Percentiles rank a stretch among this genome's conserved stretches.
These are phyloP conservation scores for Pseudochromis fuscus DNA, from an alignment of 2,797 vertebrate species.

Conservation along the genomic window DNA sequence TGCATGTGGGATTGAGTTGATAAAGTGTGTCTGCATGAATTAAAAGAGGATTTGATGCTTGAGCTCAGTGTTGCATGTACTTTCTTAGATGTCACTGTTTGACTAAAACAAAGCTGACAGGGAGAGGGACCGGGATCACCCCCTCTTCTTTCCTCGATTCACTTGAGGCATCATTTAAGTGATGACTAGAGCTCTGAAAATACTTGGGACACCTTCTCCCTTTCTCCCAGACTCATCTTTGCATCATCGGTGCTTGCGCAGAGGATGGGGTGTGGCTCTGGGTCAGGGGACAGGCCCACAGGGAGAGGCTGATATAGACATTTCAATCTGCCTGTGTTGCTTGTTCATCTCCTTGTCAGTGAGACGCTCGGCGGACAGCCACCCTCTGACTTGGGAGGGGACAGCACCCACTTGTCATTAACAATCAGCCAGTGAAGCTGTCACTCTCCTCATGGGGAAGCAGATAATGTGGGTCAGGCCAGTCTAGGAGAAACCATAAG, in stretches of 20 bases:
- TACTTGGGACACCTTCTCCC: slow-evolving; percentile 35
- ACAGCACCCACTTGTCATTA: slow-evolving; percentile 66
- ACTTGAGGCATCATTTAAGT: slow-evolving; percentile 49
- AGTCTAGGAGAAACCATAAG: slow-evolving; percentile 21
- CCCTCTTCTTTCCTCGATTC: slow-evolving; percentile 14
- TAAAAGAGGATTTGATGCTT: not conserved
- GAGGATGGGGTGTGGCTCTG: slow-evolving; percentile 31
- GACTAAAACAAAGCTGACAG: slow-evolving; percentile 28
- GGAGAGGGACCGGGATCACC: not conserved
- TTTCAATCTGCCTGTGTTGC: slow-evolving; percentile 70
- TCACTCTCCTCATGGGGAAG: slow-evolving; percentile 59
- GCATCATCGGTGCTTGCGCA: slow-evolving; percentile 39
- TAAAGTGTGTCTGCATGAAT: not conserved
- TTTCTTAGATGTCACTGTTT: slow-evolving; percentile 13
- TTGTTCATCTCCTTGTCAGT: slow-evolving; percentile 65
- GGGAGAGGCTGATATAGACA: slow-evolving; percentile 69
- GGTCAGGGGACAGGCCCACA: slow-evolving; percentile 56
- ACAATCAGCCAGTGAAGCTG: slow-evolving; percentile 70
- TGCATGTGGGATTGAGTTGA: not conserved
- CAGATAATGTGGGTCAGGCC: slow-evolving; percentile 54
- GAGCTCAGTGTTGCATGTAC: not conserved
- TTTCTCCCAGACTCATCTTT: slow-evolving; percentile 21
- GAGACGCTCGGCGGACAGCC: slow-evolving; percentile 57
- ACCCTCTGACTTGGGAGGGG: slow-evolving; percentile 61
- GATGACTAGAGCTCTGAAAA: slow-evolving; percentile 56